A percentile compares a stretch with the other conserved stretches of the same genome.
Evolutionary conservation across 2,888 invertebrate genomes (phyloP).

Genomic region (Pilophorus perplexus): DNA sequence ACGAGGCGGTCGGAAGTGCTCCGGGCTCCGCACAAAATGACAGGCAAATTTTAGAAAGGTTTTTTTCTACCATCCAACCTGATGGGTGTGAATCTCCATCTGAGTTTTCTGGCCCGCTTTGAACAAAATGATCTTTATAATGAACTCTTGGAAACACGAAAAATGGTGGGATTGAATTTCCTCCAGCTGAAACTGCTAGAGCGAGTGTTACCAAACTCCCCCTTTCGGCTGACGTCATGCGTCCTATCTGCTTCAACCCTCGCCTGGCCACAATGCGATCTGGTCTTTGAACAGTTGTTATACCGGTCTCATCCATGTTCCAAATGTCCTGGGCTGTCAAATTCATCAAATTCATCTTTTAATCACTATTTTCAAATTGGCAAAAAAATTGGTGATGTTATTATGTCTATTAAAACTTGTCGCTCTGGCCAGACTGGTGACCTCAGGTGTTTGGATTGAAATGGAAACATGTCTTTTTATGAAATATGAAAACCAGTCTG

Average conservation of each 20-base stretch:
- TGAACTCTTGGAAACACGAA: slow-evolving; percentile 49
- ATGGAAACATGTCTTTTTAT: slow-evolving; percentile 34
- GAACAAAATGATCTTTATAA: slow-evolving; percentile 49
- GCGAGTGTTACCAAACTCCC: slow-evolving; percentile 48
- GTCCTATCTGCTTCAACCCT: slow-evolving; percentile 48
- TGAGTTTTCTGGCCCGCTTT: slow-evolving; percentile 49
- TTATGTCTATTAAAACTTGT: slow-evolving; percentile 30
- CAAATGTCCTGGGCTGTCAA: slow-evolving; percentile 46
- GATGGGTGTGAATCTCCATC: slow-evolving; percentile 47
- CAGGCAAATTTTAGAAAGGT: too few relatives aligned
- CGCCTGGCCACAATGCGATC: slow-evolving; percentile 46
- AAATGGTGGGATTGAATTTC: slow-evolving; percentile 48
- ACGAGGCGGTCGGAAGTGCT: slow-evolving; percentile 49
- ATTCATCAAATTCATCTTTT: too few relatives aligned
- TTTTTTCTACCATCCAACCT: slow-evolving; percentile 49
- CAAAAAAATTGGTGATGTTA: slow-evolving; percentile 37
- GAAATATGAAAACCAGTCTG: slow-evolving; percentile 43
- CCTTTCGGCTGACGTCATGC: slow-evolving; percentile 49
- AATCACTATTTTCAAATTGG: slow-evolving; percentile 39
- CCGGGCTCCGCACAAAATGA: too few relatives aligned
- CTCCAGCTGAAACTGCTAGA: slow-evolving; percentile 46
- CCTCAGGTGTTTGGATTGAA: slow-evolving; percentile 23
- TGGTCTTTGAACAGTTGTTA: slow-evolving; percentile 49
- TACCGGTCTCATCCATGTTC: slow-evolving; percentile 49
- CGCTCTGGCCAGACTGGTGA: slow-evolving; percentile 31